A percentile compares a stretch with the other conserved stretches of the same genome.
Conservation (phyloP, 37 sponge, comb jelly and placozoan species). For the Petrosia ficiformis region DNA sequence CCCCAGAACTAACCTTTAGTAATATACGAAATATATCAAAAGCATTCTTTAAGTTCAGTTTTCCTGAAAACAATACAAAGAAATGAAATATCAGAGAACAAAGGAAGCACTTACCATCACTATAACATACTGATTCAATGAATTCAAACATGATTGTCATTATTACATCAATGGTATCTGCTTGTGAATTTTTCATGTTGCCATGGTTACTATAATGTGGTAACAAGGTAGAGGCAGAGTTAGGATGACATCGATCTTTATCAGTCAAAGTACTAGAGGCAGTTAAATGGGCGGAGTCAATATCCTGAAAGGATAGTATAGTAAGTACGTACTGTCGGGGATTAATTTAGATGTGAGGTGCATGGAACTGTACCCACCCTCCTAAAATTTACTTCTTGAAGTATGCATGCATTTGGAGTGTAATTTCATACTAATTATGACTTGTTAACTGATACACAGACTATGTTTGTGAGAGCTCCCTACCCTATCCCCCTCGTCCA, state of each 20-base stretch:
- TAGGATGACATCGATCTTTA: too few relatives aligned
- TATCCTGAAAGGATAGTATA: neutral
- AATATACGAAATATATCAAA: neutral
- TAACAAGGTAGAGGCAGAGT: neutral
- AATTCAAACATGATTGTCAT: constrained; percentile 50
- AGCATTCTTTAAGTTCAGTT: neutral
- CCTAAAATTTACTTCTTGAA: too few relatives aligned
- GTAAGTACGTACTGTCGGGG: too few relatives aligned
- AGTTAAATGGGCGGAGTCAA: neutral
- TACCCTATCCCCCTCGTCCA: too few relatives aligned
- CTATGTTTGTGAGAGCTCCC: too few relatives aligned
- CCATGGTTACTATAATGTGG: constrained; percentile 5
- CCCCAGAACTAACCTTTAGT: constrained; percentile 15
- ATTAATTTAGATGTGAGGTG: too few relatives aligned
- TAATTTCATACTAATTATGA: too few relatives aligned
- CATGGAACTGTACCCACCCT: too few relatives aligned
- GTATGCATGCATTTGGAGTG: too few relatives aligned
- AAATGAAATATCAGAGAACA: neutral
- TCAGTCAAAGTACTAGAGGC: neutral
- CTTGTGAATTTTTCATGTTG: constrained; percentile 48
- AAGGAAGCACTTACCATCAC: constrained; percentile 14
- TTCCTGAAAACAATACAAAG: neutral
- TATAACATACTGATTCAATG: constrained; percentile 23
- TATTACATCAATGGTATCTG: constrained; percentile 70
- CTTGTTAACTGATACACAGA: too few relatives aligned